These are phyloP conservation scores for Danio jaintianensis DNA, from an alignment of 2,797 vertebrate species.

Conservation along the genomic window DNA sequence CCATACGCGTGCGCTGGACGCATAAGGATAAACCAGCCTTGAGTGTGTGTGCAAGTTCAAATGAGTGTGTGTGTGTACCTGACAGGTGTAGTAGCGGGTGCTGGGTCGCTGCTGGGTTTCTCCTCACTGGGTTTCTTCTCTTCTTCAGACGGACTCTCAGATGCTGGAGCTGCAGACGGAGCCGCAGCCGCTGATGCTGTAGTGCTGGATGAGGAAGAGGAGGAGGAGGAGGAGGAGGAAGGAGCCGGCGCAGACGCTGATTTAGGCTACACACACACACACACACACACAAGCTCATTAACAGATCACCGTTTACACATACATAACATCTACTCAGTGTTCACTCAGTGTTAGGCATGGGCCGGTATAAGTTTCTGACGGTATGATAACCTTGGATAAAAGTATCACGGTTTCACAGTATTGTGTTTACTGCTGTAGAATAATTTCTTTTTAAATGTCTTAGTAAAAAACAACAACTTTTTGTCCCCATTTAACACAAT, in stretches of 20 bases:
- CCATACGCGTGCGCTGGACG: too few relatives aligned
- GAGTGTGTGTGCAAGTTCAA: neutral
- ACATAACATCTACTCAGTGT: neutral
- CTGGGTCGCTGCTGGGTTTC: constrained; percentile 70
- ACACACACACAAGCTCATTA: neutral
- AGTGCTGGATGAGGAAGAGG: constrained; percentile 69
- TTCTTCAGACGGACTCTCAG: constrained; percentile 74
- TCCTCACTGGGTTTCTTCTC: constrained; percentile 81
- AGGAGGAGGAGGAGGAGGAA: constrained; percentile 70
- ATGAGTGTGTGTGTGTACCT: constrained; percentile 8
- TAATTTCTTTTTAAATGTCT: too few relatives aligned
- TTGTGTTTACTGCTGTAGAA: too few relatives aligned
- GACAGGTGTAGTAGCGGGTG: constrained; percentile 62
- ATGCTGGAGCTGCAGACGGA: constrained; percentile 59
- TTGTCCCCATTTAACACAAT: too few relatives aligned
- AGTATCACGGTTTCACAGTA: too few relatives aligned
- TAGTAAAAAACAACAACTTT: too few relatives aligned
- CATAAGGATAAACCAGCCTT: too few relatives aligned
- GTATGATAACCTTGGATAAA: too few relatives aligned
- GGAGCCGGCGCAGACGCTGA: constrained; percentile 73
- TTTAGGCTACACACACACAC: constrained; percentile 81
- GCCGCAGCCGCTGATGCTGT: constrained; percentile 58
- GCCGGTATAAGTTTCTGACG: too few relatives aligned
- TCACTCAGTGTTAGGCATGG: too few relatives aligned
- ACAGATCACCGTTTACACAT: neutral